These are phyloP conservation scores for Calameuta pallipes DNA, from an alignment of 2,888 invertebrate species.

Conservation along the genomic window DNA sequence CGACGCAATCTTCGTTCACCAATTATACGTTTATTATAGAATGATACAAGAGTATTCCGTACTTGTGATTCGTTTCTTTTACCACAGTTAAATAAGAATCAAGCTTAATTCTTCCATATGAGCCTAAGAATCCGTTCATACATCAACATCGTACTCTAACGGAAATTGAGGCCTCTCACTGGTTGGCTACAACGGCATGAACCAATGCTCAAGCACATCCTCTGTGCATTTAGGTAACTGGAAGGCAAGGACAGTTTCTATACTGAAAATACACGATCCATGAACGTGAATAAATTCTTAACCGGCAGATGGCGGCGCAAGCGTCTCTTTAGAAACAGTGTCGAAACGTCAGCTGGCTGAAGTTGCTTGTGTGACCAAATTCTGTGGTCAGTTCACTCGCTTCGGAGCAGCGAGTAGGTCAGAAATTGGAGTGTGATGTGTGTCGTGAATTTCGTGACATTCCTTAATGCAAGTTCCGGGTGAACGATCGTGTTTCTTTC, in stretches of 20 bases:
- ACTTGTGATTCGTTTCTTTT: not conserved
- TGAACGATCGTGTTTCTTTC: not conserved
- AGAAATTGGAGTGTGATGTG: not conserved
- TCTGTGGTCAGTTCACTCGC: conserved; percentile 16
- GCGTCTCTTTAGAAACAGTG: not conserved
- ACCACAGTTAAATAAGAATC: not conserved
- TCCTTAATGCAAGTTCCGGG: not conserved
- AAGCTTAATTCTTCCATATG: not conserved
- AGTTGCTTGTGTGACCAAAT: not conserved
- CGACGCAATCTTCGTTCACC: not conserved
- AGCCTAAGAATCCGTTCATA: not conserved
- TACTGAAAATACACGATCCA: too few species aligned
- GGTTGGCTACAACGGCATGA: not conserved
- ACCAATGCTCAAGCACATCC: not conserved
- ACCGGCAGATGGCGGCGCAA: not conserved
- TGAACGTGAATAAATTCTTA: not conserved
- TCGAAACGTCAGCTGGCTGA: not conserved
- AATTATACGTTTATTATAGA: not conserved
- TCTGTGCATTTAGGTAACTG: not conserved
- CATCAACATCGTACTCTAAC: not conserved
- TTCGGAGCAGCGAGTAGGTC: conserved; percentile 4
- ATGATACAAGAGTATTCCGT: not conserved
- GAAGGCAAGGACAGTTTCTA: too few species aligned
- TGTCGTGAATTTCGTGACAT: not conserved
- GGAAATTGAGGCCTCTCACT: not conserved